Conservation (phyloP, 2,113 vertebrate species). For the Nesogale talazaci region DNA sequence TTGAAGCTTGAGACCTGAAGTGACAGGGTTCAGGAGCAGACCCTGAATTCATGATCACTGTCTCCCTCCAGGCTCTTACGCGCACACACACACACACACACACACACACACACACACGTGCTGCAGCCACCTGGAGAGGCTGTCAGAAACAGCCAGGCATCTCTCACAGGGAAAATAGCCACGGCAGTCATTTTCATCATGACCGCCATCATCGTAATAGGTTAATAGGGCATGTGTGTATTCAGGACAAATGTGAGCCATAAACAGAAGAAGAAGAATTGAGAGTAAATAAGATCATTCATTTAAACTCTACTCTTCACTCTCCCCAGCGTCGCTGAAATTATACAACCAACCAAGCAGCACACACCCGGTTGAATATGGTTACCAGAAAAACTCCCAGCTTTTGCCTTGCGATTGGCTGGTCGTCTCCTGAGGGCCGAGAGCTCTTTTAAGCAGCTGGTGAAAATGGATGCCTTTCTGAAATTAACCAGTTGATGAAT, state of each 20-base stretch:
- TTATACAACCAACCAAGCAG: constrained; percentile 44
- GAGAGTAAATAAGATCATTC: constrained; percentile 56
- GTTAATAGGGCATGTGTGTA: constrained; percentile 13
- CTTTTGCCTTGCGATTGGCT: constrained; percentile 65
- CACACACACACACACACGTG: neutral
- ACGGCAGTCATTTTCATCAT: constrained; percentile 3
- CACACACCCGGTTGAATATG: constrained; percentile 48
- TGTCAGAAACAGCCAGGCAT: neutral
- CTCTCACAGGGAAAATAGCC: neutral
- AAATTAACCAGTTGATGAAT: constrained; percentile 80
- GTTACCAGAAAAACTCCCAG: constrained; percentile 64
- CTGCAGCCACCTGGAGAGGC: neutral
- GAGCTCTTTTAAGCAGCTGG: constrained; percentile 76
- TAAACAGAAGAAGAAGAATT: constrained; percentile 34
- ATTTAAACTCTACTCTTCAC: constrained; percentile 8
- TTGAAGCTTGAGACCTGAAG: neutral
- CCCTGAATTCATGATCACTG: neutral
- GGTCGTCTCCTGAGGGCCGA: constrained; percentile 64
- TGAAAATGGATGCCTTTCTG: constrained; percentile 77
- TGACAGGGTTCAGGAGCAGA: neutral
- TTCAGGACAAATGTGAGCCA: constrained; percentile 20
- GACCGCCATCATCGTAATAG: neutral
- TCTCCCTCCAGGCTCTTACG: neutral
- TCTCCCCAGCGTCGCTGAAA: constrained; percentile 49
- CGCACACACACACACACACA: neutral